Evolutionary conservation across 1,140 invertebrate genomes (phyloP).

Genomic region (Drosophila hydei): DNA sequence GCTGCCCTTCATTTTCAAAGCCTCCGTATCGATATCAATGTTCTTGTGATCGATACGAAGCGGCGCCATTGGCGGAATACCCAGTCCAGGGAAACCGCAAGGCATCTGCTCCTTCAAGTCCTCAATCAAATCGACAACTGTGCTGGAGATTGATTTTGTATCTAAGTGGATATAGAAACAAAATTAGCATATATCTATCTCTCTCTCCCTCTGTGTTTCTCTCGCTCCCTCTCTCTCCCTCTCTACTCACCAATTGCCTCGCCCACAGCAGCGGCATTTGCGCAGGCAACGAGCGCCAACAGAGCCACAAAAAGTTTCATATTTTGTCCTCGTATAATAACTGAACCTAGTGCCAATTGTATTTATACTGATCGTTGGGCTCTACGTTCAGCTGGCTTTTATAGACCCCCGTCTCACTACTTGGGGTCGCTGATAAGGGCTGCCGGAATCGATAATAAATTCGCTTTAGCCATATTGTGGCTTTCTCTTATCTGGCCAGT

Average conservation of each 20-base stretch:
- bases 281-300: slow-evolving; percentile 69
- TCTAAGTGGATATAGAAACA: slow-evolving; percentile 21
- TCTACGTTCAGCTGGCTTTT: slow-evolving; percentile 53
- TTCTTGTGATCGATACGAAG: slow-evolving; percentile 62
- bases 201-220: too few species aligned
- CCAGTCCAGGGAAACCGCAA: slow-evolving; percentile 70
- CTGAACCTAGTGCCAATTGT: slow-evolving; percentile 64
- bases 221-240: not conserved
- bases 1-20: slow-evolving; percentile 57
- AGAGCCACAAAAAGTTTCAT: slow-evolving; percentile 66
- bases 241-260: slow-evolving; percentile 59
- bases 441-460: slow-evolving; percentile 35
- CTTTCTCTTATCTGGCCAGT: slow-evolving; percentile 26
- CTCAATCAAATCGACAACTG: slow-evolving; percentile 57
- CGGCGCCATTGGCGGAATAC: slow-evolving; percentile 76
- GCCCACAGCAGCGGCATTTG: slow-evolving; percentile 56
- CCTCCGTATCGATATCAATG: slow-evolving; percentile 61
- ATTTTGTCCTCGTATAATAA: slow-evolving; percentile 61
- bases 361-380: slow-evolving; percentile 70
- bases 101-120: slow-evolving; percentile 72
- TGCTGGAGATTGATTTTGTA: slow-evolving; percentile 62
- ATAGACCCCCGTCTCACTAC: slow-evolving; percentile 53
- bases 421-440: slow-evolving; percentile 49
- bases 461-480: slow-evolving; percentile 14
- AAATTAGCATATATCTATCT: not conserved